phyloP scores from a whole-genome alignment of 2,113 vertebrate genomes.

The Pristiophorus japonicus region DNA sequence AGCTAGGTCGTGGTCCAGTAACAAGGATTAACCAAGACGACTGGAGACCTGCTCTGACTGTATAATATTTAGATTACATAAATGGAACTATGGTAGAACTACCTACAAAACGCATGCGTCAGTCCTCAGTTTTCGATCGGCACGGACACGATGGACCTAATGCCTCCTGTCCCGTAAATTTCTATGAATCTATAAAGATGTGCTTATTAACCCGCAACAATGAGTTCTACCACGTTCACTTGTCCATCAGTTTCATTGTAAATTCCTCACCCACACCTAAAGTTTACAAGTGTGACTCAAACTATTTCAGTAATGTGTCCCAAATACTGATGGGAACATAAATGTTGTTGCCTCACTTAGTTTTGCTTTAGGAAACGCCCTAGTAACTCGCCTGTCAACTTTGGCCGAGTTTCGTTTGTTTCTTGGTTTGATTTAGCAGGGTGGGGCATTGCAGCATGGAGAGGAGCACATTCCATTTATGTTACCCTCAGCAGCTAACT shows the following conservation, averaged over 20 bases:
- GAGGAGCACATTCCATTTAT: neutral
- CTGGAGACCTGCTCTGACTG: no score
- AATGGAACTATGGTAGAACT: neutral
- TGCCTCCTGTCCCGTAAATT: no score
- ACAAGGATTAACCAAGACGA: no score
- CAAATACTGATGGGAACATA: neutral
- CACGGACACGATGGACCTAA: no score
- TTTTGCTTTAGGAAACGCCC: constrained; percentile 10
- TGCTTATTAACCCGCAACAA: neutral
- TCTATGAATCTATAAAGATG: no score
- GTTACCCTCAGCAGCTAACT: no score
- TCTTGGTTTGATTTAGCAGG: neutral
- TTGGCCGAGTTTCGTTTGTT: neutral
- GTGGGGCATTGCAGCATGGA: neutral
- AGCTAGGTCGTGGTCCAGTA: no score
- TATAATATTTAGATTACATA: neutral
- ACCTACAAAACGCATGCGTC: neutral
- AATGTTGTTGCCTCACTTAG: neutral
- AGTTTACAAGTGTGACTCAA: neutral
- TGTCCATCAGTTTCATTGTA: neutral
- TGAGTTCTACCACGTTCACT: neutral
- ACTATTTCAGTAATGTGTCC: constrained; percentile 10
- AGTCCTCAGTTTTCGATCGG: neutral
- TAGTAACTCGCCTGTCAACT: neutral
- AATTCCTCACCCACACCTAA: neutral